A percentile compares a stretch with the other conserved stretches of the same genome.
Conservation (phyloP, 2,888 invertebrate species). For the Hydropsyche betteni region DNA sequence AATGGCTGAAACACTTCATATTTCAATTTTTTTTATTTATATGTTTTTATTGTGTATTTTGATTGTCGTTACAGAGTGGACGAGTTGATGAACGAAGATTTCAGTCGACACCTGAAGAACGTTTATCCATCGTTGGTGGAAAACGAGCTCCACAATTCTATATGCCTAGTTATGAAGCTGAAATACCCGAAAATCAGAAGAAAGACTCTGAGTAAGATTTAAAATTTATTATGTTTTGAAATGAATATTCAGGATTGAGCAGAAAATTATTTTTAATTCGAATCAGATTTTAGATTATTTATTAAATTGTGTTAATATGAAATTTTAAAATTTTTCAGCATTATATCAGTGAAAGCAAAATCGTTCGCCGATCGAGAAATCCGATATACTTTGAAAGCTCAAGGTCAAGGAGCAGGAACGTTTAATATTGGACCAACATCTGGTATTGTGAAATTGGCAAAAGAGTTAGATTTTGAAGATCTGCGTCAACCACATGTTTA, state of each 20-base stretch:
- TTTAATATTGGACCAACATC: constrained; percentile 95
- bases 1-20: too few species aligned
- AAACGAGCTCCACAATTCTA: constrained; percentile 98
- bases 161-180: constrained; percentile 92
- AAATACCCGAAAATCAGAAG: constrained; percentile 96
- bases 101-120: constrained; percentile 91
- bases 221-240: neutral
- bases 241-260: neutral
- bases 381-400: constrained; percentile 93
- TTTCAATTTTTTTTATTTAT: constrained; percentile 2
- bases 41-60: neutral
- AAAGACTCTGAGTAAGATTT: constrained; percentile 88
- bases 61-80: constrained; percentile 71
- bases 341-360: constrained; percentile 96
- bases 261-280: neutral
- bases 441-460: constrained; percentile 94
- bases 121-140: constrained; percentile 95
- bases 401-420: constrained; percentile 93
- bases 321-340: constrained; percentile 69
- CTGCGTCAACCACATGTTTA: constrained; percentile 93
- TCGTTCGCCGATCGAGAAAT: constrained; percentile 97
- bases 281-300: neutral
- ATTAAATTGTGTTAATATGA: neutral
- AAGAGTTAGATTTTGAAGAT: constrained; percentile 97
- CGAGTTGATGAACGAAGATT: constrained; percentile 89